Evolutionary conservation across 2,888 invertebrate genomes (phyloP).

Genomic region (Eristalinus aeneus): DNA sequence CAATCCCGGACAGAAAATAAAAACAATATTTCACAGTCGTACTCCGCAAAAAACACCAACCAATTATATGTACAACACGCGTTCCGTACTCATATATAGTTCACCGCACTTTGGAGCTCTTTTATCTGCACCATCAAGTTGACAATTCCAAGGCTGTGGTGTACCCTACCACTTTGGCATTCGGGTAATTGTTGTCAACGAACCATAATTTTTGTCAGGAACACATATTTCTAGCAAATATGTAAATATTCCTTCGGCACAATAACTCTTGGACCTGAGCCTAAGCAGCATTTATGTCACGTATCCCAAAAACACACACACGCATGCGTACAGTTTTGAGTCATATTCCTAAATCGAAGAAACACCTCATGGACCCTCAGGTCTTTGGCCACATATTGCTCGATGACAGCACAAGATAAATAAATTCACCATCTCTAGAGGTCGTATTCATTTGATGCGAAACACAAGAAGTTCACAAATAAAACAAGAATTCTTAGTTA

Average conservation of each 20-base stretch:
- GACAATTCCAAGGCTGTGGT: slow-evolving; percentile 22
- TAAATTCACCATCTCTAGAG: neutral
- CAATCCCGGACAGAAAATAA: neutral
- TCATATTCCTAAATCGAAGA: slow-evolving; percentile 31
- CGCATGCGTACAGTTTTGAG: slow-evolving; percentile 17
- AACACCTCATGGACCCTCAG: slow-evolving; percentile 20
- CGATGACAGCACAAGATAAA: neutral
- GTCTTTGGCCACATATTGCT: neutral
- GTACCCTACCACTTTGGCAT: neutral
- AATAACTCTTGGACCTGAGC: neutral
- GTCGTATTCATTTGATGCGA: neutral
- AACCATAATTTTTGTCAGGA: slow-evolving; percentile 46
- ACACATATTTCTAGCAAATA: neutral
- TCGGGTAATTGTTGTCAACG: slow-evolving; percentile 39
- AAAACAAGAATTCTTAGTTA: slow-evolving; percentile 12
- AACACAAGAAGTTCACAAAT: neutral
- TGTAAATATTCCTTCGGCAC: slow-evolving; percentile 21
- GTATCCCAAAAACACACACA: slow-evolving; percentile 1
- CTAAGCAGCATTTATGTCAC: slow-evolving; percentile 43
- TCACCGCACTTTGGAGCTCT: slow-evolving; percentile 40
- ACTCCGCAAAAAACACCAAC: neutral
- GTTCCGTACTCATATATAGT: slow-evolving; percentile 22
- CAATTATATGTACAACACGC: neutral
- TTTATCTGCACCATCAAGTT: neutral
- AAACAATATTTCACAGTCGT: neutral